phyloP scores from a whole-genome alignment of 2,113 vertebrate species.

The Nesogale talazaci region DNA sequence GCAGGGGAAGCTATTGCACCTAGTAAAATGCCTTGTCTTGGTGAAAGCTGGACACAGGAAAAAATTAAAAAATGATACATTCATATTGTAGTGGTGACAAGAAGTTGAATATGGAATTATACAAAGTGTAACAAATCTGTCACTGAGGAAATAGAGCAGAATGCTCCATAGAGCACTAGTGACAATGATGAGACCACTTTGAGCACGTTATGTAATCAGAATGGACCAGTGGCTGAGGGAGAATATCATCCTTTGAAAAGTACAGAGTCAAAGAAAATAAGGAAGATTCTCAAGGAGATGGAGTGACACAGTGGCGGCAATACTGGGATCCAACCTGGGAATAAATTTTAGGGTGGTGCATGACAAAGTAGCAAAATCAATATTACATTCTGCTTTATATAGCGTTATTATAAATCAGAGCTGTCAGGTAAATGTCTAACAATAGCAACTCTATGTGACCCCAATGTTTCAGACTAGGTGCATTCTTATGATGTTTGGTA shows the following conservation, averaged over 20 bases:
- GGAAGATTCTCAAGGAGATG: not conserved
- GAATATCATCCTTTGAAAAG: not conserved
- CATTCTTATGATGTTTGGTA: not conserved
- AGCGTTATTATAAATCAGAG: not conserved
- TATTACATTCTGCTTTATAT: not conserved
- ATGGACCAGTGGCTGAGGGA: not conserved
- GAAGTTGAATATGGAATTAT: not conserved
- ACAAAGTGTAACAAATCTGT: not conserved
- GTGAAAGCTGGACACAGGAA: not conserved
- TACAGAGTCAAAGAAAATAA: not conserved
- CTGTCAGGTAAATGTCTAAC: no score
- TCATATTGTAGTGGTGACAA: not conserved
- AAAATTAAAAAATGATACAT: not conserved
- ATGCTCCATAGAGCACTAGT: not conserved
- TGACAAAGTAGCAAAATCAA: not conserved
- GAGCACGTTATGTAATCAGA: not conserved
- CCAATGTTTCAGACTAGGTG: not conserved
- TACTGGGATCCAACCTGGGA: not conserved
- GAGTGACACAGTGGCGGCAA: not conserved
- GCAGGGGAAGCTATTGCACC: not conserved
- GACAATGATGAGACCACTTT: not conserved
- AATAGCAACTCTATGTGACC: not conserved
- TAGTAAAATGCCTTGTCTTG: slow-evolving; percentile 33
- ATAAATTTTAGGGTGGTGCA: not conserved
- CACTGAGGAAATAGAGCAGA: not conserved